phyloP scores from a whole-genome alignment of 2,797 vertebrate species.

The Pseudomugil gertrudae region DNA sequence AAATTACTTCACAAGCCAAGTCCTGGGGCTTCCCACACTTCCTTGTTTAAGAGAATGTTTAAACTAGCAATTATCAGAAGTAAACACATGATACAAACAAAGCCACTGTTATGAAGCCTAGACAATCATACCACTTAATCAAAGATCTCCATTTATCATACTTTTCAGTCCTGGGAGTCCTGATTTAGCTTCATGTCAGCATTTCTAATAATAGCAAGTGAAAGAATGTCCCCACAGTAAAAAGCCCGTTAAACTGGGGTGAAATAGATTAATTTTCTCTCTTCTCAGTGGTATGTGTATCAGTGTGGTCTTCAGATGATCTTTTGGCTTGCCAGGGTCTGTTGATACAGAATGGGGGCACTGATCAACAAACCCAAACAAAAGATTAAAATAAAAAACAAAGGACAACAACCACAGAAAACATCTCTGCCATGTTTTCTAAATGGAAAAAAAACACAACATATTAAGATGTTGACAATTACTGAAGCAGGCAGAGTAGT shows the following conservation, averaged over 20 bases:
- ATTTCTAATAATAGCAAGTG: constrained; percentile 12
- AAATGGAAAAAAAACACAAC: constrained; percentile 62
- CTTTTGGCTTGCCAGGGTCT: constrained; percentile 65
- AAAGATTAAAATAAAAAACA: constrained; percentile 38
- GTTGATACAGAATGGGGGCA: constrained; percentile 65
- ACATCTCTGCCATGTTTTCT: constrained; percentile 73
- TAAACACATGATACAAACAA: constrained; percentile 56
- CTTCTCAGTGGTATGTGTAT: constrained; percentile 65
- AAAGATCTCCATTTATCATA: constrained; percentile 52
- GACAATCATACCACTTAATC: constrained; percentile 69
- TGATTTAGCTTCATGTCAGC: constrained; percentile 15
- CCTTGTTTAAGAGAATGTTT: constrained; percentile 51
- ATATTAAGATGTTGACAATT: constrained; percentile 59
- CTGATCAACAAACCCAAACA: constrained; percentile 79
- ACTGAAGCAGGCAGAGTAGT: constrained; percentile 59
- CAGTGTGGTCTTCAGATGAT: constrained; percentile 66
- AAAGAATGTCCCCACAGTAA: constrained; percentile 35
- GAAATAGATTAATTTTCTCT: constrained; percentile 12
- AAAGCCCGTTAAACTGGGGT: constrained; percentile 58
- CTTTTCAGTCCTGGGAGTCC: constrained; percentile 31
- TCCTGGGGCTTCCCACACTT: constrained; percentile 61
- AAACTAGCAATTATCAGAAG: constrained; percentile 37
- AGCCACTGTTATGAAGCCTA: constrained; percentile 57
- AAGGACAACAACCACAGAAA: constrained; percentile 67
- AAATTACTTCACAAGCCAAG: constrained; percentile 35